A percentile compares a stretch with the other conserved stretches of the same genome.
Evolutionary conservation across 2,113 vertebrate genomes (phyloP).

Genomic region (Actenoides lindsayi): DNA sequence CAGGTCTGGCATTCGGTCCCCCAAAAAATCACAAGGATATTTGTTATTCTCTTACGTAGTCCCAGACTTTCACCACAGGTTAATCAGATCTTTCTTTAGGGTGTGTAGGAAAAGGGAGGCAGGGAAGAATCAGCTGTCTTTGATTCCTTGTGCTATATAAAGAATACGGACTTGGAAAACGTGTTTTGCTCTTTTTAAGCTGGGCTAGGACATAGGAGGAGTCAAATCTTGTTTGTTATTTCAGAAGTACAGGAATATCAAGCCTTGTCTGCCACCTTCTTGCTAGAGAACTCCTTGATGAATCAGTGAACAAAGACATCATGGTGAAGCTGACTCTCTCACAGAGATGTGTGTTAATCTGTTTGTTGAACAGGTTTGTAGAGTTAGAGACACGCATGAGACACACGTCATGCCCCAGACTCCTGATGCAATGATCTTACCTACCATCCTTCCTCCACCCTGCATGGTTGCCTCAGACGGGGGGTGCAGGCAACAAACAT

Average conservation of each 20-base stretch:
- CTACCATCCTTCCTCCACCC: background rate
- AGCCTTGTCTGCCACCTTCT: background rate
- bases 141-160: background rate
- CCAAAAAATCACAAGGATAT: background rate
- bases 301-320: background rate
- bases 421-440: background rate
- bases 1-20: background rate
- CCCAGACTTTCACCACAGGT: background rate
- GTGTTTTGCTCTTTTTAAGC: background rate
- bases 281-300: background rate
- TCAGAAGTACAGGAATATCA: background rate
- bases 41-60: background rate
- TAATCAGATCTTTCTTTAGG: background rate
- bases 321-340: background rate
- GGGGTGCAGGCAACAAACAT: background rate
- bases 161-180: background rate
- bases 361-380: background rate
- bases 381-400: background rate
- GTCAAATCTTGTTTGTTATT: background rate
- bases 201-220: background rate
- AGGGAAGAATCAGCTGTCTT: background rate
- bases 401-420: accelerated
- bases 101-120: background rate
- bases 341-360: background rate
- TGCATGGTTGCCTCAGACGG: accelerated